These are phyloP conservation scores for Acanthopleura granulata DNA, from an alignment of 2,888 invertebrate genomes.

Conservation along the genomic window DNA sequence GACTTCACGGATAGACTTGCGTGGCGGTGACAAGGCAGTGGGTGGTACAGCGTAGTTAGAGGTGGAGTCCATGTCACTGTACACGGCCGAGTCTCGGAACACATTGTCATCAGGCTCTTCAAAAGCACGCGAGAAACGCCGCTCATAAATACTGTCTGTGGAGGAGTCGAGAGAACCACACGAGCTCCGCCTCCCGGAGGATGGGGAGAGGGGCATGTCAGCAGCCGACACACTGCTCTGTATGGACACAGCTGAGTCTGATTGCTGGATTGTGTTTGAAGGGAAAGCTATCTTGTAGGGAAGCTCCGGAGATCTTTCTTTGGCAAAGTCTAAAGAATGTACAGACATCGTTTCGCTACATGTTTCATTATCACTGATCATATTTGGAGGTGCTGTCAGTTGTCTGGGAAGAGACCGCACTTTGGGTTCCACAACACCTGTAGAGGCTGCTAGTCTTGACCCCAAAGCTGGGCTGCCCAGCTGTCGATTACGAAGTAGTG, in stretches of 20 bases:
- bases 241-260: slow-evolving; percentile 55
- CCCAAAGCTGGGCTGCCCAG: slow-evolving; percentile 52
- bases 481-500: slow-evolving; percentile 44
- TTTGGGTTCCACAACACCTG: slow-evolving; percentile 20
- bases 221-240: slow-evolving; percentile 41
- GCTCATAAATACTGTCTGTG: slow-evolving; percentile 53
- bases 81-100: slow-evolving; percentile 86
- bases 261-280: slow-evolving; percentile 35
- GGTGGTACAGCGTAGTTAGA: slow-evolving; percentile 17
- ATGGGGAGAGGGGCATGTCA: slow-evolving; percentile 6
- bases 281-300: not conserved
- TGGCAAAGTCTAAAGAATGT: not conserved
- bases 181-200: not conserved
- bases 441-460: slow-evolving; percentile 44
- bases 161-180: slow-evolving; percentile 28
- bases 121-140: slow-evolving; percentile 67
- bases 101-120: slow-evolving; percentile 77
- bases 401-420: slow-evolving; percentile 12
- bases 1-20: slow-evolving; percentile 51
- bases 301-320: not conserved
- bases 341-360: not conserved
- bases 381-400: not conserved
- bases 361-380: slow-evolving; percentile 7
- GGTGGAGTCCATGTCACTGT: slow-evolving; percentile 75
- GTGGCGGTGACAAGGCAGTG: slow-evolving; percentile 25